Percentiles rank a stretch among this genome's conserved stretches.
Evolutionary conservation across 2,113 vertebrate genomes (phyloP).

Genomic region (Brachypodius melanocephalos): DNA sequence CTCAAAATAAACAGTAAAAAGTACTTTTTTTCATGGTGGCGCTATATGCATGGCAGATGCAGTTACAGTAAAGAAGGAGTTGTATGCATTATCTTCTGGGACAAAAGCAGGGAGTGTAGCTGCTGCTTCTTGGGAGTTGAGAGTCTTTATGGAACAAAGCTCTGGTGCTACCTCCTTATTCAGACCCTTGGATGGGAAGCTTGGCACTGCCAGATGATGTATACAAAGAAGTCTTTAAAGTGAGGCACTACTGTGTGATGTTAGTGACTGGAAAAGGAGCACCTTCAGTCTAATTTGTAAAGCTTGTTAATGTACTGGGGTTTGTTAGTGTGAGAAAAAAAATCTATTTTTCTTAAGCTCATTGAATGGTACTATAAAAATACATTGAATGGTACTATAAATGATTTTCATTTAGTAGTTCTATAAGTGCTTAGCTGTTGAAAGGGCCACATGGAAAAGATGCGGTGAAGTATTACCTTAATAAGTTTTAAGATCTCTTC

Average conservation of each 20-base stretch:
- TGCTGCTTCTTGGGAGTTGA: background rate
- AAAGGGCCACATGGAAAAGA: background rate
- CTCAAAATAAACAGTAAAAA: background rate
- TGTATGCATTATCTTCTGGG: background rate
- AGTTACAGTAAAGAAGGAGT: conserved; percentile 26
- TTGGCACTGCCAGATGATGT: background rate
- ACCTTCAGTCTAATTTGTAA: background rate
- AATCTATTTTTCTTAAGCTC: background rate
- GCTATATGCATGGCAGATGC: background rate
- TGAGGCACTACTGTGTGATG: background rate
- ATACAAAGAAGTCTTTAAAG: conserved; percentile 16
- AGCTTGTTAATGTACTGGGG: background rate
- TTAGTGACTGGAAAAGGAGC: background rate
- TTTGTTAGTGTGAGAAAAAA: background rate
- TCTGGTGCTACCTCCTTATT: conserved; percentile 48
- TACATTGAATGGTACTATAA: background rate
- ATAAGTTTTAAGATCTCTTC: background rate
- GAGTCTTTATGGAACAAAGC: conserved; percentile 17
- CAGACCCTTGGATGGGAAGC: background rate
- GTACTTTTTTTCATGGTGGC: background rate
- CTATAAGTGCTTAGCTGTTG: background rate
- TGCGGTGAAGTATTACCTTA: background rate
- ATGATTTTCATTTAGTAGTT: background rate
- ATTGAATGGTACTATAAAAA: background rate
- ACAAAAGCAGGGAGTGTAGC: conserved; percentile 54